Base-by-base conservation (phyloP, 2,888 invertebrate species). In the Hydropsyche betteni region DNA sequence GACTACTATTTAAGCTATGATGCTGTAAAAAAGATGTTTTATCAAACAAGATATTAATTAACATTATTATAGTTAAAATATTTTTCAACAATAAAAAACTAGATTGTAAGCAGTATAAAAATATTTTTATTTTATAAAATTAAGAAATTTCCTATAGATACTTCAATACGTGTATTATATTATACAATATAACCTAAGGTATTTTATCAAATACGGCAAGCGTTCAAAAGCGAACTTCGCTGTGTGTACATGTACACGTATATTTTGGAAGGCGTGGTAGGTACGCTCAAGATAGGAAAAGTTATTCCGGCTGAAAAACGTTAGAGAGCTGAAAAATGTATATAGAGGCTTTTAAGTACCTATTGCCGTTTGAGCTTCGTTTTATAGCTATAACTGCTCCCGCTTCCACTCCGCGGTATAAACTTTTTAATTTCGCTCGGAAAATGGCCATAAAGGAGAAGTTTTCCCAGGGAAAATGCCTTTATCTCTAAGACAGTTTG, bases 351-450 rank as follows among this genome's bases (percentile, higher is more conserved):
- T 74, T 74, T 74, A 74, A 74, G 72, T 72, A 72, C 72, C 72
- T 61, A 72, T 72, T 72, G 72, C 72, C 72, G 72, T 72, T 74
- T 75, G 75, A 77, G 75, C 75, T 74, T 74, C 75, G 77, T 74
- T 77, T 75, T 75, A 77, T 75, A 77, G 77, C 77, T 74, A 68
- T 77, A 68, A 69, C 77, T 77, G 75, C 68, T 64, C 75, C 51
- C 69, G 69, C 58, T 68, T 68, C 58, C 64, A 53, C 64, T 64
- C 68, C 72, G 68, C 69, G 74, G 79, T 77, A 79, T 75, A 79
- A 79, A 79, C 75, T 79, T 79, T 79, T 79, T 79, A 79, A 79
- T 79, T 79, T 78, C 77, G 77, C 77, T 76, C 70, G 76, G 71
- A 77, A 79, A 75, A 77, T 72, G 79, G 79, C 79, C 79, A 75